Evolutionary conservation across 2,888 invertebrate species (phyloP).

Genomic region (Agrotis clavis): DNA sequence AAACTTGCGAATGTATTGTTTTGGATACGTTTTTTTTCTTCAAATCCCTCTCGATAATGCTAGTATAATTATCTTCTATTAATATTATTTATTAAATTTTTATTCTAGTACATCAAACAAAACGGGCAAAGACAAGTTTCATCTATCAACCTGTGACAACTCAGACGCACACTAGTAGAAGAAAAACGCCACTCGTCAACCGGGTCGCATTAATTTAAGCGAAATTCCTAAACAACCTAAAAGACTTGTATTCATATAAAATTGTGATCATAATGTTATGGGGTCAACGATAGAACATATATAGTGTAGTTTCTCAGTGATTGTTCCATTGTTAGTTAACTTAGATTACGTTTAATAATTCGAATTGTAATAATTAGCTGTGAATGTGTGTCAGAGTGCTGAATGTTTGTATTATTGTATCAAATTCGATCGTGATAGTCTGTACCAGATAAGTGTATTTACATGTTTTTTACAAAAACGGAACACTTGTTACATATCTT

Average conservation of each 20-base stretch:
- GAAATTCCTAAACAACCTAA: constrained; percentile 60
- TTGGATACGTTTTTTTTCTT: no score
- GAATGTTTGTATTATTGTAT: constrained; percentile 61
- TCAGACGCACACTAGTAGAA: constrained; percentile 90
- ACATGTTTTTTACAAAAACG: constrained; percentile 75
- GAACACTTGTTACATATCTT: constrained; percentile 89
- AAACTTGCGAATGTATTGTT: no score
- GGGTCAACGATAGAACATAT: constrained; percentile 72
- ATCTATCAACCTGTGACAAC: constrained; percentile 85
- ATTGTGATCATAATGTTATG: constrained; percentile 77
- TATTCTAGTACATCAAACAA: constrained; percentile 86
- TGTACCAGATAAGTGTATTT: constrained; percentile 82
- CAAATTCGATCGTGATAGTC: constrained; percentile 75
- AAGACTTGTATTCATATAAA: constrained; percentile 70
- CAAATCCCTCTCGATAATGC: not conserved
- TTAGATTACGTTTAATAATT: constrained; percentile 68
- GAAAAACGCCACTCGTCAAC: constrained; percentile 92
- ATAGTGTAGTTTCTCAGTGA: constrained; percentile 73
- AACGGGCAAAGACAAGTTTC: constrained; percentile 86
- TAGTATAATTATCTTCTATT: not conserved
- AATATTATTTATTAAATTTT: constrained; percentile 25
- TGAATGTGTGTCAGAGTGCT: constrained; percentile 68
- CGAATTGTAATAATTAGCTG: constrained; percentile 74
- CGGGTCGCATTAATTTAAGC: constrained; percentile 84
- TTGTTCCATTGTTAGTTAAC: constrained; percentile 72